Conservation (phyloP, 2,888 invertebrate genomes). For the Iphiclides podalirius region DNA sequence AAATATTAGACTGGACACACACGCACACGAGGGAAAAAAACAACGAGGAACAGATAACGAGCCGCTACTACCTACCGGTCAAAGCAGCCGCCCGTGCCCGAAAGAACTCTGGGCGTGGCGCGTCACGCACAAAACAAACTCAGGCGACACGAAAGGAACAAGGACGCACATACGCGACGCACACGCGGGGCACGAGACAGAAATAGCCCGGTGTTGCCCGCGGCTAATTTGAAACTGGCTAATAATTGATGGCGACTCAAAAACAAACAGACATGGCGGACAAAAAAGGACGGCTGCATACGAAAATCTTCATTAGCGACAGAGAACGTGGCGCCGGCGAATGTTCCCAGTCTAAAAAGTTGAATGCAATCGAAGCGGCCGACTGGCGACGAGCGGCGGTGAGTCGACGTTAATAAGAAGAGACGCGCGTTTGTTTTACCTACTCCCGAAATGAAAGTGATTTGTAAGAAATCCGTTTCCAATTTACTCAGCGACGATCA, state of each 20-base stretch:
- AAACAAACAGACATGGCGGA: slow-evolving; percentile 78
- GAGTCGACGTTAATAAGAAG: slow-evolving; percentile 71
- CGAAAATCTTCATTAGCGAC: slow-evolving; percentile 68
- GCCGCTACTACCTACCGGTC: slow-evolving; percentile 68
- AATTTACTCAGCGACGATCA: slow-evolving; percentile 56
- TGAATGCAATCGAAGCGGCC: slow-evolving; percentile 48
- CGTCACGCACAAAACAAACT: slow-evolving; percentile 79
- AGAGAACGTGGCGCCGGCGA: slow-evolving; percentile 60
- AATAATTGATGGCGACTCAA: slow-evolving; percentile 76
- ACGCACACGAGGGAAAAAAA: slow-evolving; percentile 50
- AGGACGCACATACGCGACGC: slow-evolving; percentile 41
- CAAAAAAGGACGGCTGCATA: slow-evolving; percentile 72
- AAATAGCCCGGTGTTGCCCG: slow-evolving; percentile 58
- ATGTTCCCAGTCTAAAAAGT: slow-evolving; percentile 54
- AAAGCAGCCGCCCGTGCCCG: slow-evolving; percentile 57
- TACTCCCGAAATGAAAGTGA: slow-evolving; percentile 41
- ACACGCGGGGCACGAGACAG: slow-evolving; percentile 41
- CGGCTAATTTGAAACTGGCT: slow-evolving; percentile 73
- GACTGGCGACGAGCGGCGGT: slow-evolving; percentile 34
- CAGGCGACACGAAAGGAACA: slow-evolving; percentile 52
- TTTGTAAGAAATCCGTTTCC: slow-evolving; percentile 58
- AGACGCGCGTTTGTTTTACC: slow-evolving; percentile 49
- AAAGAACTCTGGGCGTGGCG: slow-evolving; percentile 62
- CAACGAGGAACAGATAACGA: slow-evolving; percentile 63
- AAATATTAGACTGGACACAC: slow-evolving; percentile 74